phyloP scores from a whole-genome alignment of 2,113 vertebrate genomes.

The Cygnus buccinator region DNA sequence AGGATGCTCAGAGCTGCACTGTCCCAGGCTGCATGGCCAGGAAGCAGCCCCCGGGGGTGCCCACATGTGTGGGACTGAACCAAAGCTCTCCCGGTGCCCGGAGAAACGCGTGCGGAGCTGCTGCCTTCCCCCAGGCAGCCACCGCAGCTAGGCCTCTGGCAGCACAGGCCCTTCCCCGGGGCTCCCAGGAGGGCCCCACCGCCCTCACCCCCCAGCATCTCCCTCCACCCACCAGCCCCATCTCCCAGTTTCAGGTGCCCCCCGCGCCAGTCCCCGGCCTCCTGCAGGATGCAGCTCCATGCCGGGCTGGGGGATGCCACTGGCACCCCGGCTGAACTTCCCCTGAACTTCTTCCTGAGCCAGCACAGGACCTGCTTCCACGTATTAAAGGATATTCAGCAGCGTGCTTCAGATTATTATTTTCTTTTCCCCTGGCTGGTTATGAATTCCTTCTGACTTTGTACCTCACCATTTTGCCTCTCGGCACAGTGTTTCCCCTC shows the following conservation, averaged over 20 bases:
- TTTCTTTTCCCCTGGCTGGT: neutral
- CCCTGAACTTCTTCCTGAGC: accelerated
- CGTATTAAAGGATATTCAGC: neutral
- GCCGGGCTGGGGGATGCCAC: neutral
- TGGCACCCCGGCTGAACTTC: accelerated
- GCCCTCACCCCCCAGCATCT: too few species aligned
- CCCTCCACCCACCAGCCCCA: too few species aligned
- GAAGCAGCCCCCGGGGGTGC: neutral
- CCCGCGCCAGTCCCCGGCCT: too few species aligned
- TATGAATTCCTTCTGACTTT: neutral
- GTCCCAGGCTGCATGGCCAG: neutral
- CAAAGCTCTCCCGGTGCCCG: neutral
- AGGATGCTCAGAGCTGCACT: neutral
- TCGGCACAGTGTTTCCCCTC: neutral
- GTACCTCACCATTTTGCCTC: neutral
- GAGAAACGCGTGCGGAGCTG: neutral
- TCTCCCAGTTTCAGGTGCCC: too few species aligned
- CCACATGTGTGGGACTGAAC: neutral
- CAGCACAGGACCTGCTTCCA: accelerated
- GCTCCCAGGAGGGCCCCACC: too few species aligned
- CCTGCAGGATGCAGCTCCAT: too few species aligned
- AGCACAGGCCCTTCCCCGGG: too few species aligned
- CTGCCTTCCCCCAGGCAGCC: neutral
- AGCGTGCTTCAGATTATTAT: neutral
- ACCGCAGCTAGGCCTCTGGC: neutral